Conservation (phyloP, 2,113 vertebrate genomes). For the Merops nubicus region DNA sequence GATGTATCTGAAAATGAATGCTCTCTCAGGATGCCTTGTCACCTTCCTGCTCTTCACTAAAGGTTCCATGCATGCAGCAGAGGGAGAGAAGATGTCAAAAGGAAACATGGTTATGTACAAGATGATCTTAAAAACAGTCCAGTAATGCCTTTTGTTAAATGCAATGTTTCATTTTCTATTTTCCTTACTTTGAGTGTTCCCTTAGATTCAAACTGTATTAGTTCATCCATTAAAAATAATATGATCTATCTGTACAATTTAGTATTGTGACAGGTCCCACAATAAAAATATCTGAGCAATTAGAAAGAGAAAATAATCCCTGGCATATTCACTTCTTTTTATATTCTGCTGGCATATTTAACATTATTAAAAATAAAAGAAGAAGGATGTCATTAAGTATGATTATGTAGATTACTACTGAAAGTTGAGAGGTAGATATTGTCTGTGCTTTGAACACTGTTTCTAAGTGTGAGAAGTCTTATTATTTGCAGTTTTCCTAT, state of each 20-base stretch:
- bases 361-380: not conserved
- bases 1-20: not conserved
- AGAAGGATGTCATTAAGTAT: not conserved
- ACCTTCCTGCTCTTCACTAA: not conserved
- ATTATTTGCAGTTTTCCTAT: not conserved
- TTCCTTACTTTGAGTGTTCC: not conserved
- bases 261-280: not conserved
- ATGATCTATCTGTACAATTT: not conserved
- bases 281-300: not conserved
- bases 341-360: not conserved
- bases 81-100: not conserved
- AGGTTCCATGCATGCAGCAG: not conserved
- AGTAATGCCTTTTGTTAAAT: not conserved
- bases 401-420: not conserved
- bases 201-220: not conserved
- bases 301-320: not conserved
- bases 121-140: not conserved
- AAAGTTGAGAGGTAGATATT: not conserved
- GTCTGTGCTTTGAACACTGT: not conserved
- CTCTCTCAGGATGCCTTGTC: not conserved
- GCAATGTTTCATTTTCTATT: not conserved
- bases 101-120: not conserved
- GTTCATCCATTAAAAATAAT: not conserved
- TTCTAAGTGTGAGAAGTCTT: not conserved
- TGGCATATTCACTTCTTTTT: not conserved